Evolutionary conservation across 2,888 invertebrate genomes (phyloP), one percentile per base, ranked within the genome.

Genomic region (Phalera bucephala): DNA sequence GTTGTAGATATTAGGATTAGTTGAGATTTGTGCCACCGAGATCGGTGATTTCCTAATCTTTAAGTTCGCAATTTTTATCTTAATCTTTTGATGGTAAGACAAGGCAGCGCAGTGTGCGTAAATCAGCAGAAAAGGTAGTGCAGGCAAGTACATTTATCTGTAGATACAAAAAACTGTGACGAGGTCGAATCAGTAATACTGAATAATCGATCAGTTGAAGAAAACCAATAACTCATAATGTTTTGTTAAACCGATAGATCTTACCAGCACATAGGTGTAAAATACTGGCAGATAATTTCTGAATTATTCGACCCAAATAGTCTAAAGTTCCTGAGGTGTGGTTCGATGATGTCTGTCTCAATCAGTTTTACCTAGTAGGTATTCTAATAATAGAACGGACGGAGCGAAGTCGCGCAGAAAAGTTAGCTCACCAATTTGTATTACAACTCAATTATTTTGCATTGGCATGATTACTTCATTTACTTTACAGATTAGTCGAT

Each of bases 1-100:
- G 37, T 44, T 52, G 45, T 58, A 64, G 65, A 70, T 60, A 63
- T 56, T 40, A 42, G 57, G 70, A 77, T 79, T 72, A 77, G 53
- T 61, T 38, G 58, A 69, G 79, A 77, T 79, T 78, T 69, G 33
- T 51, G 42, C 43, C 49, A 32, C 46, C 51, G 45, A 48, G 45
- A 44, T 39, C 40, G 46, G 45, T 42, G 40, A 47, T 49, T 51
- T 52, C 43, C 45, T 57, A 48, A 61, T 52, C 54, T 51, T 31
- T 35, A 40, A 50, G 47, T 52, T 25, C 37, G 47, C 31, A 29
- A 37, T 21, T 14, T 29, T 52, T 58, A 64, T 55, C 57, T 47
- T 41, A 43, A 58, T 49, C 48, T 42, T 40, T 40, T 32, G 41
- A 34, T 19, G 46, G 32, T 33, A 33, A 26, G 45, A 37, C 30